Base-by-base conservation (phyloP, 2,888 invertebrate species). In the Apodemia mormo region DNA sequence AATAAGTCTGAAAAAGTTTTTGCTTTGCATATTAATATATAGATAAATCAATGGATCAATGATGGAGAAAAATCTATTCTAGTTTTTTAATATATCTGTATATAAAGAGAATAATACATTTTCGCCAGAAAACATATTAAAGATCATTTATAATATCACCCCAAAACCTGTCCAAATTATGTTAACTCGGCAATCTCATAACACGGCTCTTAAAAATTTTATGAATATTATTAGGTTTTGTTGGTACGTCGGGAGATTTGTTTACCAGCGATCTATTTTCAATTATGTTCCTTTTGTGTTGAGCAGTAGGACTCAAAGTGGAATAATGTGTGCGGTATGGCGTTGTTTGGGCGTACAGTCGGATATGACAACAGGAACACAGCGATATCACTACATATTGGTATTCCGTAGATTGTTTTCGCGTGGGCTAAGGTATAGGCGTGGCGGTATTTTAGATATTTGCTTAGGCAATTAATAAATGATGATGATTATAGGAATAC, bases 321-420 rank as follows among this genome's bases (percentile, higher is more conserved):
- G 12, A 65, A 65, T 49, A 52, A 33, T 45, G 37, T 30, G 37
- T 12, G 40, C 64, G 37, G 22, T 33, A 52, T 65, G 22, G 61
- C 43, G 68, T 52, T 67, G 65, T 61, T 52, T 68, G 56, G 37
- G 65, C 56, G 66, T 22, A 45, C 10, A 30, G 56, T 68, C 70
- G 69, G 68, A 74, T 78, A 77, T 82, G 81, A 82, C 81, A 82
- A 80, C 81, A 81, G 82, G 81, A 80, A 81, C 79, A 79, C 74
- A 77, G 77, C 80, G 80, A 82, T 84, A 83, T 83, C 82, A 82
- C 40, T 40, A 83, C 85, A 85, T 87, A 87, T 89, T 86, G 86
- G 83, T 80, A 80, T 86, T 81, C 83, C 82, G 79, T 84, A 82
- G 80, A 86, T 85, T 85, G 82, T 82, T 78, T 76, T 68, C 69